Percentiles rank a stretch among this genome's conserved stretches.
Evolutionary conservation across 1,140 invertebrate genomes (phyloP).

Genomic region (Brevipalpus yothersi): DNA sequence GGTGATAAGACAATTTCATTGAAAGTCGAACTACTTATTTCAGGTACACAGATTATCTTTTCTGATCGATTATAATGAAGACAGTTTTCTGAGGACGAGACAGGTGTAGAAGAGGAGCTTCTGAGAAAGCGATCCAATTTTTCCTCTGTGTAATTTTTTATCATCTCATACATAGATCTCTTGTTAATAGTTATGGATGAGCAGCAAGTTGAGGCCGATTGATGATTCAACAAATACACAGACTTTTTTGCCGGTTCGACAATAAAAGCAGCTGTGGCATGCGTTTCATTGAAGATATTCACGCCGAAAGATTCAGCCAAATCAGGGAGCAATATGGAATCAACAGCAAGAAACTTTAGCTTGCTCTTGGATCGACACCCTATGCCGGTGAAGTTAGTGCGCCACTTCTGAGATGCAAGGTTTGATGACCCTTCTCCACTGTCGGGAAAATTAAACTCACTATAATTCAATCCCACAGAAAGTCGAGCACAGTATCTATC

Average conservation of each 20-base stretch:
- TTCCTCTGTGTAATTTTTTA: conserved; percentile 34
- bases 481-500: conserved; percentile 10
- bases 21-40: conserved; percentile 23
- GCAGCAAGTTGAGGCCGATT: neutral
- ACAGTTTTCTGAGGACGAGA: conserved; percentile 5
- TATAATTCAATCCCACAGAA: conserved; percentile 12
- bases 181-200: conserved; percentile 3
- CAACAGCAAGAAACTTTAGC: conserved; percentile 39
- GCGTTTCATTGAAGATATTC: conserved; percentile 18
- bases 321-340: conserved; percentile 36
- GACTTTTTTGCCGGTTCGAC: conserved; percentile 27
- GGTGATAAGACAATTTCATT: conserved; percentile 16
- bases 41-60: conserved; percentile 22
- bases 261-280: conserved; percentile 41
- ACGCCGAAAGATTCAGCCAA: conserved; percentile 43
- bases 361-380: conserved; percentile 35
- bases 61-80: neutral
- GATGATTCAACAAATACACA: conserved; percentile 5
- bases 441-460: conserved; percentile 12
- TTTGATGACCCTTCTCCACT: conserved; percentile 3
- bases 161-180: conserved; percentile 23
- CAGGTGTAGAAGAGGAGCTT: conserved; percentile 12
- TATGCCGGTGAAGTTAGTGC: conserved; percentile 18
- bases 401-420: neutral
- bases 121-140: conserved; percentile 26